phyloP scores from a whole-genome alignment of 2,888 invertebrate genomes.

The Nephrotoma guestfalica region DNA sequence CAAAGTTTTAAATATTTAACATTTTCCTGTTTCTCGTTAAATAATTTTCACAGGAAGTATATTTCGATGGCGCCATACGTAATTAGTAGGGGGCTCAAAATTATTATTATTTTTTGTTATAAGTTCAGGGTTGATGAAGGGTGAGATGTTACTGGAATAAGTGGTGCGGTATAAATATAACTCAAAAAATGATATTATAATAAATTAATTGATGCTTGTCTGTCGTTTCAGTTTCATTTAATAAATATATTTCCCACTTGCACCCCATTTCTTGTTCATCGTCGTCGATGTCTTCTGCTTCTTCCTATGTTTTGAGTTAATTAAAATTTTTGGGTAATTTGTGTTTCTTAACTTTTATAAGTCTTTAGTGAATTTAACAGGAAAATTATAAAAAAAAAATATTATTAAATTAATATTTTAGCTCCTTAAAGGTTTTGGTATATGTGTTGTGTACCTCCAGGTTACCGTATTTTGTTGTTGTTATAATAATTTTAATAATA shows the following conservation, averaged over 20 bases:
- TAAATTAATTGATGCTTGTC: not conserved
- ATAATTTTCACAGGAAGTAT: not conserved
- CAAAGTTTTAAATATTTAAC: not conserved
- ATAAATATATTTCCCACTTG: not conserved
- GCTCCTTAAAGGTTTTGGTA: not conserved
- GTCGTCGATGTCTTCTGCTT: not conserved
- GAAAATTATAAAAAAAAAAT: not conserved
- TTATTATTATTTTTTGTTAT: not conserved
- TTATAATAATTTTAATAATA: not conserved
- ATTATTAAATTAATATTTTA: not conserved
- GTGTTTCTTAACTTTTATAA: not conserved
- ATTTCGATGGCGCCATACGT: not conserved
- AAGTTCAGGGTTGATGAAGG: not conserved
- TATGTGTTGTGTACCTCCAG: not conserved
- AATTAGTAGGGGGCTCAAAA: not conserved
- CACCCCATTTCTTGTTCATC: not conserved
- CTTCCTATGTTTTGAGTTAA: not conserved
- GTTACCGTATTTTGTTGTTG: not conserved
- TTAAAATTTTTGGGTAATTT: not conserved
- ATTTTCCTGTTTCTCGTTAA: not conserved
- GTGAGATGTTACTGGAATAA: not conserved
- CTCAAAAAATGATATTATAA: not conserved
- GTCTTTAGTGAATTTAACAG: not conserved
- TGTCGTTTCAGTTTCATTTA: not conserved
- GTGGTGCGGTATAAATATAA: not conserved